A percentile compares a stretch with the other conserved stretches of the same genome.
Conservation (phyloP, 2,113 vertebrate species). For the Planiliza haematocheilus region DNA sequence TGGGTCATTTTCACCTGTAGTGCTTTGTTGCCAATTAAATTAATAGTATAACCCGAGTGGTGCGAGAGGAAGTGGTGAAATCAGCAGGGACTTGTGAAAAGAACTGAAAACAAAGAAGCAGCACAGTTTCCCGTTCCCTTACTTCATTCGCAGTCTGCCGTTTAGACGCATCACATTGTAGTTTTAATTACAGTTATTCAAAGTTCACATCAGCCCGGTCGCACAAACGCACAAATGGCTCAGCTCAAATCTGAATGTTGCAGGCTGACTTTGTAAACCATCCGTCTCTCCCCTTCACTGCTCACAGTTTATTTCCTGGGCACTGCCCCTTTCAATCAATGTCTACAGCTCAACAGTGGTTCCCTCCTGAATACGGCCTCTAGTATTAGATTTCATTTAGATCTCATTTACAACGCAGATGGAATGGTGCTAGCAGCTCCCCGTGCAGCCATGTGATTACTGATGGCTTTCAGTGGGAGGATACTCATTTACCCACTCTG, state of each 20-base stretch:
- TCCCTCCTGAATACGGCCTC: constrained; percentile 62
- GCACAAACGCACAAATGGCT: constrained; percentile 7
- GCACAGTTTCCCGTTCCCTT: constrained; percentile 36
- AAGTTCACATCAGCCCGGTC: constrained; percentile 38
- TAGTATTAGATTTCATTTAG: constrained; percentile 74
- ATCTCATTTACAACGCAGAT: constrained; percentile 75
- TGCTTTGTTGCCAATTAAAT: constrained; percentile 61
- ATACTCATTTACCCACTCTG: constrained; percentile 52
- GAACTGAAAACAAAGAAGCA: constrained; percentile 59
- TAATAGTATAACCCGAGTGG: constrained; percentile 56
- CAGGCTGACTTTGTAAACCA: constrained; percentile 21
- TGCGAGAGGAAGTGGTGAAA: constrained; percentile 45
- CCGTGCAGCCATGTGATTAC: constrained; percentile 65
- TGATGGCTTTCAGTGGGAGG: constrained; percentile 63
- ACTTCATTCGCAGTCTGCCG: constrained; percentile 26
- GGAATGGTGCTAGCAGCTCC: constrained; percentile 65
- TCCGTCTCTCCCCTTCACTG: constrained; percentile 19
- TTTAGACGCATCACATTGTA: constrained; percentile 45
- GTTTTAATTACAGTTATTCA: constrained; percentile 67
- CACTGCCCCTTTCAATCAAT: constrained; percentile 68
- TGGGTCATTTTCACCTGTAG: constrained; percentile 68
- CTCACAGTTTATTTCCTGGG: constrained; percentile 64
- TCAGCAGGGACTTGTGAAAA: constrained; percentile 60
- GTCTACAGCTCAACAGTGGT: constrained; percentile 59
- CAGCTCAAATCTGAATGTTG: constrained; percentile 43